A percentile compares a stretch with the other conserved stretches of the same genome.
These are phyloP conservation scores for Venustaconcha ellipsiformis DNA, from an alignment of 1,140 invertebrate genomes.

Conservation along the genomic window DNA sequence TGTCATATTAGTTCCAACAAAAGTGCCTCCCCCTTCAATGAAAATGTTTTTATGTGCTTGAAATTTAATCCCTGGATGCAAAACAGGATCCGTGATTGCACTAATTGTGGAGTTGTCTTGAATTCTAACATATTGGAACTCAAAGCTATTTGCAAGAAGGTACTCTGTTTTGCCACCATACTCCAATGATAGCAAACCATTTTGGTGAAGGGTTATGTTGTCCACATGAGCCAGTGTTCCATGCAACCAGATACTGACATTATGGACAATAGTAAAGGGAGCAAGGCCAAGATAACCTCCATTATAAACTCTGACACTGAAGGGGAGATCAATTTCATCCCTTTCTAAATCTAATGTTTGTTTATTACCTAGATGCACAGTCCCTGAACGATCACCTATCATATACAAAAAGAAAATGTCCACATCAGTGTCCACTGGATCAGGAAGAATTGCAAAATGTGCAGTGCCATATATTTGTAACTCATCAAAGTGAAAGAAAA, in stretches of 20 bases:
- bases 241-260: conserved; percentile 53
- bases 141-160: conserved; percentile 25
- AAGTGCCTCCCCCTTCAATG: conserved; percentile 56
- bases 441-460: conserved; percentile 51
- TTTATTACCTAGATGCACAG: conserved; percentile 49
- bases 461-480: conserved; percentile 56
- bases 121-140: conserved; percentile 45
- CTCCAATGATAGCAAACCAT: conserved; percentile 47
- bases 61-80: conserved; percentile 36
- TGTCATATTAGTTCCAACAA: conserved; percentile 46
- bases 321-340: conserved; percentile 56
- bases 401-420: conserved; percentile 54
- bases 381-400: conserved; percentile 58
- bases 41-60: conserved; percentile 33
- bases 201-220: conserved; percentile 54
- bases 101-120: conserved; percentile 53
- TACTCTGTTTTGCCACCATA: conserved; percentile 40
- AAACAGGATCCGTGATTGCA: conserved; percentile 41
- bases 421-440: conserved; percentile 38
- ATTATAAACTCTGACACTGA: conserved; percentile 51
- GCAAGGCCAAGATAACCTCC: conserved; percentile 51
- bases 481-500: conserved; percentile 52
- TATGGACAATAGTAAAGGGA: conserved; percentile 49
- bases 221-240: conserved; percentile 49
- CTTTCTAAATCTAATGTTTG: conserved; percentile 52